Evolutionary conservation across 2,113 vertebrate genomes (phyloP), one percentile per base, ranked within the genome.

Genomic region (Tiliqua scincoides): DNA sequence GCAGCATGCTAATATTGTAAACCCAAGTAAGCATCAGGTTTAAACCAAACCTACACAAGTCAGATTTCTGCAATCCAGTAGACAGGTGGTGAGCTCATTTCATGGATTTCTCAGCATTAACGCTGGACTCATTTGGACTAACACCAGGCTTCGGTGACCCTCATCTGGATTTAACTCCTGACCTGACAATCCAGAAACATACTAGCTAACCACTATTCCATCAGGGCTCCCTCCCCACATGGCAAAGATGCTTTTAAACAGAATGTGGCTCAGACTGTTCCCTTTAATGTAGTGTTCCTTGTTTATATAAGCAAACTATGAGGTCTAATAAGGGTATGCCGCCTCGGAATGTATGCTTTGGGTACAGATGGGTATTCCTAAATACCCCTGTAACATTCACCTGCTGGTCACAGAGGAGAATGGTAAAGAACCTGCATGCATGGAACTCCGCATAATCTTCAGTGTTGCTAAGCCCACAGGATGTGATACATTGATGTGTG

Each of bases 101-200:
- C 0, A 18, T 84, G 90, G 90, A 88, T 91, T 92, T 94, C 70
- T 83, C 89, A 43, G 87, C 88, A 89, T 91, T 89, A 94, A 85
- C 88, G 89, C 89, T 94, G 30, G 67, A 85, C 89, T 95, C 81
- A 92, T 93, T 92, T 91, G 84, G 87, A 6, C 67, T 90, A 94
- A 93, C 92, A 89, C 82, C 86, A 93, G 88, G 92, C 93, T 91
- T 86, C 89, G 89, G 87, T 87, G 89, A 94, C 94, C 91, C 91
- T 92, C 87, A 92, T 94, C 91, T 94, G 91, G 88, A 82, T 93
- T 95, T 91, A 95, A 94, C 92, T 90, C 91, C 61, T 93, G 90
- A 93, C 83, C 87, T 17, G 52, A 81, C 86, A 95, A 91, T 94
- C 92, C 80, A 85, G 82, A 89, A 71, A 82, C 74, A 84, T 89